These are phyloP conservation scores for Daktulosphaira vitifoliae DNA, from an alignment of 1,140 invertebrate genomes.

Conservation along the genomic window DNA sequence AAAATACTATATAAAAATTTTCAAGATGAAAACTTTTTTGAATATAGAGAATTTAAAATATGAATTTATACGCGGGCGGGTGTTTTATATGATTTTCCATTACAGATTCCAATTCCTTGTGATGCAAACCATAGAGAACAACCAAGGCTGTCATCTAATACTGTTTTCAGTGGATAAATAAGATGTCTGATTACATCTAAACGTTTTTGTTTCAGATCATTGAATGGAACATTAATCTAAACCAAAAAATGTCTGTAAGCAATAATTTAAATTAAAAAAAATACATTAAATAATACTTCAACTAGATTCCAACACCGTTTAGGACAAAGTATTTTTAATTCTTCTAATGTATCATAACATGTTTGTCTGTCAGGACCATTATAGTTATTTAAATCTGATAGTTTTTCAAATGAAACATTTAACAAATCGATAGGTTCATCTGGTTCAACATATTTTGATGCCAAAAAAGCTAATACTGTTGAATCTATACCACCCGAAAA, in stretches of 20 bases:
- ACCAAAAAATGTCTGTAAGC: constrained; percentile 39
- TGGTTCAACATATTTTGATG: constrained; percentile 59
- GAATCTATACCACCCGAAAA: constrained; percentile 97
- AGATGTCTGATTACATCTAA: constrained; percentile 59
- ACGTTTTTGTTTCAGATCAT: constrained; percentile 54
- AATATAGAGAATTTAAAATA: too few relatives aligned
- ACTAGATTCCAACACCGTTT: constrained; percentile 63
- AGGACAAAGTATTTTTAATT: constrained; percentile 62
- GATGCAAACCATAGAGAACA: constrained; percentile 95
- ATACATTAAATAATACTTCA: constrained; percentile 45
- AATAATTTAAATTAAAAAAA: constrained; percentile 11
- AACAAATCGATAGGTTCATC: constrained; percentile 80
- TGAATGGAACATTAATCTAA: constrained; percentile 64
- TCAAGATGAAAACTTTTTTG: too few relatives aligned
- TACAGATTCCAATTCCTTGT: constrained; percentile 52
- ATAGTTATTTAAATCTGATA: constrained; percentile 36
- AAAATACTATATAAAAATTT: too few relatives aligned
- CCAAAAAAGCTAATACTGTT: constrained; percentile 70
- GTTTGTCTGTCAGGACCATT: constrained; percentile 75
- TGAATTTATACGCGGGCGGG: constrained; percentile 53
- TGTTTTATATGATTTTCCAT: constrained; percentile 49
- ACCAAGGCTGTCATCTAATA: constrained; percentile 91
- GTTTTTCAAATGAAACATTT: constrained; percentile 85
- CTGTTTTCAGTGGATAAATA: constrained; percentile 70
- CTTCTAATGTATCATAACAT: constrained; percentile 60